phyloP scores from a whole-genome alignment of 2,113 vertebrate genomes.

The Gymnogyps californianus region DNA sequence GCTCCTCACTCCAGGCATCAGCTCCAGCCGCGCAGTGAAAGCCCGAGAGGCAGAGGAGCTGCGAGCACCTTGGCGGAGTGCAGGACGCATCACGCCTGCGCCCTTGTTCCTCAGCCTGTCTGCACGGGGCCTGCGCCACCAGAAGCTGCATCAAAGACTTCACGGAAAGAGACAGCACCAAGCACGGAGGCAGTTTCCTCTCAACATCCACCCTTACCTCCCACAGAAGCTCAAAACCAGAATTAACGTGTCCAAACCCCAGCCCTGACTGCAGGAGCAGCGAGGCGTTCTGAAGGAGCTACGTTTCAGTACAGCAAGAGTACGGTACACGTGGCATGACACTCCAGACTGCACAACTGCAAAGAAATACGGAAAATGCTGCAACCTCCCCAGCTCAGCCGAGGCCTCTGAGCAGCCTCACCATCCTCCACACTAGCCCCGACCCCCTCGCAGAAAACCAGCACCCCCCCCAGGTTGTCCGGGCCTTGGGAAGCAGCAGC shows the following conservation, averaged over 20 bases:
- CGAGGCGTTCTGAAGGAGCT: background rate
- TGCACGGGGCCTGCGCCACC: background rate
- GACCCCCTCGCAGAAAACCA: background rate
- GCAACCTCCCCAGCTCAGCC: background rate
- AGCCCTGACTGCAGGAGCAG: background rate
- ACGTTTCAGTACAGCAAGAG: background rate
- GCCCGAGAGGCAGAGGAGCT: background rate
- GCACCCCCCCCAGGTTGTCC: background rate
- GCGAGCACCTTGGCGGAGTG: background rate
- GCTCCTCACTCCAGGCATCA: background rate
- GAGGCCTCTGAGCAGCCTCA: background rate
- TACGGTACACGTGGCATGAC: fast-evolving
- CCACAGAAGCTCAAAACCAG: background rate
- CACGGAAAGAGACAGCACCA: fast-evolving
- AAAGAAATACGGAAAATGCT: background rate
- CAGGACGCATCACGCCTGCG: background rate
- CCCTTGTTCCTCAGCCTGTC: fast-evolving
- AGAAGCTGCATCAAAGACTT: background rate
- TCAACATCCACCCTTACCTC: background rate
- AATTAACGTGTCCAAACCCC: background rate
- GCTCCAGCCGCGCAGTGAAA: background rate
- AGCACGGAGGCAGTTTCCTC: background rate
- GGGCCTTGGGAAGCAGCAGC: background rate
- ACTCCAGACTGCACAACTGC: background rate
- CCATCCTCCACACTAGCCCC: fast-evolving